Conservation (phyloP, 2,113 vertebrate species). For the Microcebus murinus region DNA sequence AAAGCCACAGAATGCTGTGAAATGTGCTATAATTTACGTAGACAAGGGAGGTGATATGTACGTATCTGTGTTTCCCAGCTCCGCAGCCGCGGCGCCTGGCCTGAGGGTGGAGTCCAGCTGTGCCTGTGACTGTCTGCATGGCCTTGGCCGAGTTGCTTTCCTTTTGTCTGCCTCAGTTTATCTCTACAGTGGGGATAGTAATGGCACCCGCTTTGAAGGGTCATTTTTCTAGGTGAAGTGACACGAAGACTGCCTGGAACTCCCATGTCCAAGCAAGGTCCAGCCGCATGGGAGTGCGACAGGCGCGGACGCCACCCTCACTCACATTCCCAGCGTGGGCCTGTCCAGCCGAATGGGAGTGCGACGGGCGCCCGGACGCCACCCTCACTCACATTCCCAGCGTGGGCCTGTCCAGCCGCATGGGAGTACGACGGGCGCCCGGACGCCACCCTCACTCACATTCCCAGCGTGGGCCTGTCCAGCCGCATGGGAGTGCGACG, state of each 20-base stretch:
- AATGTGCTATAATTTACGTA: too few relatives aligned
- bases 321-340: rapidly evolving
- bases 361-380: too few relatives aligned
- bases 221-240: not conserved
- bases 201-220: not conserved
- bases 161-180: not conserved
- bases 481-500: too few relatives aligned
- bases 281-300: too few relatives aligned
- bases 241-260: not conserved
- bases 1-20: too few relatives aligned
- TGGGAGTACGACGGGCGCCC: too few relatives aligned
- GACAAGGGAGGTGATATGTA: too few relatives aligned
- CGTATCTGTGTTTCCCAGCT: not conserved
- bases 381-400: rapidly evolving
- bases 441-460: rapidly evolving
- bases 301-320: not conserved
- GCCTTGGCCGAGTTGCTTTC: not conserved
- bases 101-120: not conserved
- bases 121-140: not conserved
- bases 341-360: too few relatives aligned
- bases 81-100: not conserved
- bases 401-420: too few relatives aligned
- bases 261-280: too few relatives aligned
- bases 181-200: not conserved
- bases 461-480: too few relatives aligned